These are phyloP conservation scores for Drosophila emarginata DNA, from an alignment of 2,888 invertebrate genomes.

Conservation along the genomic window DNA sequence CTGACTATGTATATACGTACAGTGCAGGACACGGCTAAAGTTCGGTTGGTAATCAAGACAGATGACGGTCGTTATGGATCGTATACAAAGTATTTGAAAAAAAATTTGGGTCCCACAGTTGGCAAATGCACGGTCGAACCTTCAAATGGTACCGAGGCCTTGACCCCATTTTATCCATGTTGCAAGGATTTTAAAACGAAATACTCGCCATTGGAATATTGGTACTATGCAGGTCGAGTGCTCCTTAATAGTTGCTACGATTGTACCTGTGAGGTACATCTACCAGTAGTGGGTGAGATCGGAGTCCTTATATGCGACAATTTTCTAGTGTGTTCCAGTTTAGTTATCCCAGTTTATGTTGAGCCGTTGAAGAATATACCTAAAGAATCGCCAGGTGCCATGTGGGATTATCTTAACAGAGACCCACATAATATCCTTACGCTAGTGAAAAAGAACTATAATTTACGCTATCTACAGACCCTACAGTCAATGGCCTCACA, in stretches of 20 bases:
- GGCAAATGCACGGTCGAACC: constrained; percentile 45
- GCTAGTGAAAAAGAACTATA: accelerated
- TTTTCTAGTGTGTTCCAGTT: constrained; percentile 8
- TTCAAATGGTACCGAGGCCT: constrained; percentile 33
- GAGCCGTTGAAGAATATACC: constrained; percentile 16
- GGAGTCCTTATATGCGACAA: constrained; percentile 41
- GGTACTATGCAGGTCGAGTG: constrained; percentile 39
- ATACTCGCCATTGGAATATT: constrained; percentile 25
- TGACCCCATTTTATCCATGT: constrained; percentile 40
- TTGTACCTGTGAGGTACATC: constrained; percentile 32
- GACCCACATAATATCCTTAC: background rate
- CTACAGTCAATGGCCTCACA: constrained; percentile 23
- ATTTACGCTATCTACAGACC: constrained; percentile 2
- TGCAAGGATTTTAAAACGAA: constrained; percentile 26
- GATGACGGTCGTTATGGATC: constrained; percentile 23
- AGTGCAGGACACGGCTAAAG: background rate
- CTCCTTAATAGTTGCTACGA: constrained; percentile 40
- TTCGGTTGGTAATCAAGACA: constrained; percentile 15
- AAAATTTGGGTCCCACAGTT: background rate
- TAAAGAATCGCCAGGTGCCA: background rate
- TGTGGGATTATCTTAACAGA: constrained; percentile 18
- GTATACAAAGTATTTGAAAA: background rate
- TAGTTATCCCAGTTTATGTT: constrained; percentile 31
- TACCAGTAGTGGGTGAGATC: constrained; percentile 28
- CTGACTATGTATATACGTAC: constrained; percentile 15